Evolutionary conservation across 2,797 vertebrate genomes (phyloP).

Genomic region (Falco cherrug): DNA sequence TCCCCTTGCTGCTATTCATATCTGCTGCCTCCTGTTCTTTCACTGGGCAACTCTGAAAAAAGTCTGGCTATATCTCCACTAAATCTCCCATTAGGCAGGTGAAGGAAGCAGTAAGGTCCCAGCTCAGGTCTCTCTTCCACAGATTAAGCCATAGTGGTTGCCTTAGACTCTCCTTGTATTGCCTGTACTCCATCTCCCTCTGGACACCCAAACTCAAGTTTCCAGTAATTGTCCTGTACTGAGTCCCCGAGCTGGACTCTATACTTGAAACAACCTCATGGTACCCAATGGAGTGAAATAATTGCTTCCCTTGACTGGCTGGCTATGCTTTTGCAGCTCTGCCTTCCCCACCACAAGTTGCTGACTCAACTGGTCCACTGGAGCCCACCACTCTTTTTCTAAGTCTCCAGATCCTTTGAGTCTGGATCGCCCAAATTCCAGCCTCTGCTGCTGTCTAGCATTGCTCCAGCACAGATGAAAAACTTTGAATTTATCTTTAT

Average conservation of each 20-base stretch:
- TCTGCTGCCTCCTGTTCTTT: background rate
- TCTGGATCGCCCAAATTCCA: background rate
- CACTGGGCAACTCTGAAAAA: background rate
- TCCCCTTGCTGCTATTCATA: background rate
- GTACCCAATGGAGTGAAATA: background rate
- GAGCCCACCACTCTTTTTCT: background rate
- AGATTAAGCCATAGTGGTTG: background rate
- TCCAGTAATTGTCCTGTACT: background rate
- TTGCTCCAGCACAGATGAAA: background rate
- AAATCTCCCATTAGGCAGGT: background rate
- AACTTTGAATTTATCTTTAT: background rate
- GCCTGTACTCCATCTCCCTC: background rate
- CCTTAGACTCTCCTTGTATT: background rate
- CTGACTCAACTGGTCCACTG: background rate
- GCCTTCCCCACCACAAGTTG: background rate
- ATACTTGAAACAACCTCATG: background rate
- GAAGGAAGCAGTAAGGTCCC: background rate
- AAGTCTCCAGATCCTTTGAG: background rate
- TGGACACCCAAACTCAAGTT: background rate
- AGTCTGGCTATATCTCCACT: background rate
- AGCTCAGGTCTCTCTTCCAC: background rate
- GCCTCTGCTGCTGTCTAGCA: background rate
- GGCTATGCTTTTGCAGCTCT: background rate
- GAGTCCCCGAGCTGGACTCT: rapidly evolving
- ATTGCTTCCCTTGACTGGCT: background rate